Conservation (phyloP, 2,797 vertebrate species). For the Arnoldichthys spilopterus region DNA sequence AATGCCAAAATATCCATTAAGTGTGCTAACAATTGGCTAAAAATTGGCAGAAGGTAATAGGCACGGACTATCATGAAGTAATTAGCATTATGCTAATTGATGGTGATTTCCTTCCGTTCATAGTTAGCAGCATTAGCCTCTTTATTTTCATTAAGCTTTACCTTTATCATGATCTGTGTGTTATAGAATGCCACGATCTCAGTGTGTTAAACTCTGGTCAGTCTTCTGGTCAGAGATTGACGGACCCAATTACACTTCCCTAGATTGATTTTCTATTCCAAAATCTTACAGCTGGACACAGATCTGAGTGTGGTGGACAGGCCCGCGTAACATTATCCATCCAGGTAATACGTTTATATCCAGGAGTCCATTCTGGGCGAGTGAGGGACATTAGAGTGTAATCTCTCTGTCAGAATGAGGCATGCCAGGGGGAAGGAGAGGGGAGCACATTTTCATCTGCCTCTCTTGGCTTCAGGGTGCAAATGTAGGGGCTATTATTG, state of each 20-base stretch:
- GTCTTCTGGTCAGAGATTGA: background rate
- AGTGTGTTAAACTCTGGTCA: background rate
- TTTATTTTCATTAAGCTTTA: background rate
- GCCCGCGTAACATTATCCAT: constrained; percentile 7
- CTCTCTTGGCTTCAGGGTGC: constrained; percentile 70
- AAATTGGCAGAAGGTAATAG: background rate
- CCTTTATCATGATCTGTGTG: background rate
- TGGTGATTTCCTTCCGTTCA: background rate
- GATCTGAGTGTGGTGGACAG: background rate
- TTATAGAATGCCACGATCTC: background rate
- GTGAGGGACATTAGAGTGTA: constrained; percentile 29
- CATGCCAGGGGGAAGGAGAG: background rate
- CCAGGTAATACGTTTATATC: constrained; percentile 14
- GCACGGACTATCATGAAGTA: background rate
- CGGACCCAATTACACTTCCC: background rate
- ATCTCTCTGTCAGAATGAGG: constrained; percentile 30
- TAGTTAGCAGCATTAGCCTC: background rate
- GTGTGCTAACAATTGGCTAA: background rate
- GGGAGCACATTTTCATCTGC: constrained; percentile 63
- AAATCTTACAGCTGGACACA: background rate
- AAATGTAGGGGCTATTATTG: constrained; percentile 76
- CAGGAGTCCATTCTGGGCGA: constrained; percentile 10
- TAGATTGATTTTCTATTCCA: background rate
- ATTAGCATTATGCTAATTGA: background rate
- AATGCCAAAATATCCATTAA: background rate